Evolutionary conservation across 37 sponge, comb jelly and placozoan genomes (phyloP).

Genomic region (Theonella swinhoei): DNA sequence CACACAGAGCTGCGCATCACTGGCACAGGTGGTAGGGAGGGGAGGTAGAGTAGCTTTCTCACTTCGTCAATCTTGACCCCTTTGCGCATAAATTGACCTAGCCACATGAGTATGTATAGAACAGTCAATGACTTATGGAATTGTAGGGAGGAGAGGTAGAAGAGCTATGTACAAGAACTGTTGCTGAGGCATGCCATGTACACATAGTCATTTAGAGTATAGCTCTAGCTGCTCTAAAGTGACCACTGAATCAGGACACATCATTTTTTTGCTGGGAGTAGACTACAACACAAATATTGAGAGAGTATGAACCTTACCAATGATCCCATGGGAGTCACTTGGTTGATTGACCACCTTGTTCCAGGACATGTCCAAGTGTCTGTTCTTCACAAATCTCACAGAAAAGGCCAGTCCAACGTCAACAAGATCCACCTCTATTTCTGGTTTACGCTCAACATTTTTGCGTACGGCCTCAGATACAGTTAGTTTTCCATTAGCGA

Average conservation of each 20-base stretch:
- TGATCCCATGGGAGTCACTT: conserved; percentile 31
- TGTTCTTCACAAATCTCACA: conserved; percentile 20
- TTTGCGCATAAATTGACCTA: conserved; percentile 35
- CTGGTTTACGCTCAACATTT: background rate
- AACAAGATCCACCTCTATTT: conserved; percentile 9
- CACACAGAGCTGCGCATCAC: conserved; percentile 47
- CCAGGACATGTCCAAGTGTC: conserved; percentile 39
- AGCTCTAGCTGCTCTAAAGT: too few species aligned
- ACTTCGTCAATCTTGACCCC: conserved; percentile 38
- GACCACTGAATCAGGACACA: too few species aligned
- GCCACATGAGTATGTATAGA: too few species aligned
- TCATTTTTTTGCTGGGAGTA: too few species aligned
- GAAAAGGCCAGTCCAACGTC: conserved; percentile 34
- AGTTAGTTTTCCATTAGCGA: conserved; percentile 11
- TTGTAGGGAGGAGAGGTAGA: too few species aligned
- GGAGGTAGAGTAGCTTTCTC: conserved; percentile 20
- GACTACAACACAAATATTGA: too few species aligned
- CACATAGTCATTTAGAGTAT: too few species aligned
- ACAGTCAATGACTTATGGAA: too few species aligned
- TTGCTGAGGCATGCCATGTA: too few species aligned
- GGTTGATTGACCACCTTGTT: conserved; percentile 14
- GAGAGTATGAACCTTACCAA: conserved; percentile 12
- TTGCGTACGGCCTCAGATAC: conserved; percentile 23
- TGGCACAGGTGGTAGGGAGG: conserved; percentile 32
- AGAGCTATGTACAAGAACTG: too few species aligned